Evolutionary conservation across 2,797 vertebrate species (phyloP), one percentile per base, ranked within the genome.

Genomic region (Centroberyx gerrardi): DNA sequence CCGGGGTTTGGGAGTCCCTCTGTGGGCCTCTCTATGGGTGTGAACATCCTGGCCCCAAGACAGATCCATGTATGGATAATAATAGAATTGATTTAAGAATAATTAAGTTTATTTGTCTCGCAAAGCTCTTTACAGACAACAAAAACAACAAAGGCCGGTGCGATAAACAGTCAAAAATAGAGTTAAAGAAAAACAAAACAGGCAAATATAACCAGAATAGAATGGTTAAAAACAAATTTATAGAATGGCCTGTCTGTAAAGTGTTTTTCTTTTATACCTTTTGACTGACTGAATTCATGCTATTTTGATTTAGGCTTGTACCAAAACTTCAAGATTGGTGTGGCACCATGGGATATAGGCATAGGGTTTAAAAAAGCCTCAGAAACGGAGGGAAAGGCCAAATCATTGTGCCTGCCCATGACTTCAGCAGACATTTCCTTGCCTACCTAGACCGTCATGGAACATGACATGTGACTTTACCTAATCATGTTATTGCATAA

Each of bases 11-110:
- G 31, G 51, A 76, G 64, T 62, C 80, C 72, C 73, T 8, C n/a
- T 14, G 64, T 72, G 64, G 85, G 81, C 82, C 87, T 85, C 80
- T 22, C 62, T 2, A 58, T 53, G 81, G 31, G 59, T 68, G 64
- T 67, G 58, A 83, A 76, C 60, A 38, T 60, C 10, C 55, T 29
- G 29, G 8, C 46, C 59, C 65, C 67, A 29, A 58, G 46, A 74
- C 12, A 27, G 38, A 69, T 62, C 13, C 71, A 14, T 54, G 62
- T 8, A 9, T 40, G 52, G 63, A 72, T 12, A 31, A 46, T 12
- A 17, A 18, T 13, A 42, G 40, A 42, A 42, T 42, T 13, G 2
- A 10, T 60, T 54, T 52, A 52, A 18, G 42, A 31, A 48, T 38
- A 29, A 48, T 22, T 7, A 27, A 59, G 22, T 3, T 14, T 0